A percentile compares a stretch with the other conserved stretches of the same genome.
phyloP scores from a whole-genome alignment of 2,797 vertebrate genomes.

The Trachurus trachurus region DNA sequence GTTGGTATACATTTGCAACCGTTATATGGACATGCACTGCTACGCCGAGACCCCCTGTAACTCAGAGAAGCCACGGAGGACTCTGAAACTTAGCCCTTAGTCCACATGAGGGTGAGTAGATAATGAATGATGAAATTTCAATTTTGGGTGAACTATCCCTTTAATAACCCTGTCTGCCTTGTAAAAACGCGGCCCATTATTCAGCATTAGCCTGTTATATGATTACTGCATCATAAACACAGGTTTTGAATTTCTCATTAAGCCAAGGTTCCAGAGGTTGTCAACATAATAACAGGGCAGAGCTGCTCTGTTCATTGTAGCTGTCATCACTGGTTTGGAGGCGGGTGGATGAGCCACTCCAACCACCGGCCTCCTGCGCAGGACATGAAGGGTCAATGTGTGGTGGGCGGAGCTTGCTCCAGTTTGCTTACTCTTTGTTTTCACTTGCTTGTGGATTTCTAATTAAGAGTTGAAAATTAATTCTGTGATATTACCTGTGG shows the following conservation, averaged over 20 bases:
- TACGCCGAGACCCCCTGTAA: too few relatives aligned
- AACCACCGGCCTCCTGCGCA: background rate
- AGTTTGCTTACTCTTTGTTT: background rate
- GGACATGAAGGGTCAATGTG: background rate
- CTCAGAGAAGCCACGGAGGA: too few relatives aligned
- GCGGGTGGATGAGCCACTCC: conserved; percentile 5
- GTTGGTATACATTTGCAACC: too few relatives aligned
- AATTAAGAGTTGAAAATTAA: background rate
- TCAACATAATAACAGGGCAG: conserved; percentile 5
- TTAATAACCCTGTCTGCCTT: conserved; percentile 2
- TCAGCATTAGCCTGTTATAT: background rate
- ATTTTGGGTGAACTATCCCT: too few relatives aligned
- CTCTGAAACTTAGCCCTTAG: too few relatives aligned
- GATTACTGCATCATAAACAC: conserved; percentile 19
- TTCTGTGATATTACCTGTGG: background rate
- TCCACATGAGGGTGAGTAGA: too few relatives aligned
- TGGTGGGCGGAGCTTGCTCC: background rate
- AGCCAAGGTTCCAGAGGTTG: background rate
- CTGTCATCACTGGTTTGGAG: background rate
- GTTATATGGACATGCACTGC: too few relatives aligned
- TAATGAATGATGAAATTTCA: too few relatives aligned
- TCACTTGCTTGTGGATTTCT: background rate
- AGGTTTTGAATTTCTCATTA: conserved; percentile 30
- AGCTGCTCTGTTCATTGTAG: conserved; percentile 6
- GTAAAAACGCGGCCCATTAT: background rate